Evolutionary conservation across 2,888 invertebrate genomes (phyloP), one percentile per base, ranked within the genome.

Genomic region (Trissoscelio sp.): DNA sequence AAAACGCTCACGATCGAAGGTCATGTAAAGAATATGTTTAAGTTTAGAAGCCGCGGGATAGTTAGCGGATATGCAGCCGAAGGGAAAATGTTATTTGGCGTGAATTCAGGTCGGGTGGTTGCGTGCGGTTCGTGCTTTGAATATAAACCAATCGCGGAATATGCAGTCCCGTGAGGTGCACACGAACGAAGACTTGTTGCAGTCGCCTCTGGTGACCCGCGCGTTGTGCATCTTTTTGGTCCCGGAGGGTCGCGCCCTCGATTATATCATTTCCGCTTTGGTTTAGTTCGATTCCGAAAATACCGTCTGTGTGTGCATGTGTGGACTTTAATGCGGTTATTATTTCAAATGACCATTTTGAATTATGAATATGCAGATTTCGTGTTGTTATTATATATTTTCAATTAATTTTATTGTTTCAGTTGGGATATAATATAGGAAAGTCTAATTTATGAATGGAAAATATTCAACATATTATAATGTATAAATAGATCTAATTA

Each of bases 241-340:
- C 66, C 72, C 53, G 69, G 20, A 69, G 78, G 74, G 79, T 73
- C 51, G 73, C 57, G 66, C 37, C 69, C 82, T 75, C 86, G 86
- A 88, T 88, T 87, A 87, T 86, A 85, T 86, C 87, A 89, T 86
- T 88, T 86, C 87, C 87, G 86, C 82, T 85, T 84, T 85, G 88
- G 84, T 86, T 88, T 87, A 83, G 88, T 87, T 87, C 86, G 83
- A 88, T 88, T 88, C 84, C 73, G 83, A 82, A 85, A 87, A 86
- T 84, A 83, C 87, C 83, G 79, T 83, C n/a, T n/a, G n/a, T n/a
- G n/a, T 75, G 86, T 9, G 34, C 34, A 85, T 85, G 9, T 11
- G 4, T 6, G 20, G 18, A 51, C 39, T 62, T 34, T 16, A 46
- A 58, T 55, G 46, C 22, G 31, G 14, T 58, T 70, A 70, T 70